Evolutionary conservation across 2,113 vertebrate genomes (phyloP), one percentile per base, ranked within the genome.

Genomic region (Bujurquina vittata): DNA sequence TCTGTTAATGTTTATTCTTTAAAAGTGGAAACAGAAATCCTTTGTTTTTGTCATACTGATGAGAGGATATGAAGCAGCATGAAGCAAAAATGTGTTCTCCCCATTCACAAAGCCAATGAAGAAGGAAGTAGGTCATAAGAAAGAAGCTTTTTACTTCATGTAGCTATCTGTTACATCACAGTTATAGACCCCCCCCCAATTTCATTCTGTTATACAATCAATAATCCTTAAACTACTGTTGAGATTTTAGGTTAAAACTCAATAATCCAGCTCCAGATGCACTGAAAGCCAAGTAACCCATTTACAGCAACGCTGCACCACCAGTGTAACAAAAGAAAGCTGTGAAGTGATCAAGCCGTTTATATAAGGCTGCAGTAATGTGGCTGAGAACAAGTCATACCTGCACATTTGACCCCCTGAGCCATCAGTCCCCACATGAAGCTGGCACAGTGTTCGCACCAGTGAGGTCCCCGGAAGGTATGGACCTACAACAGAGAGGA

Each of bases 351-450:
- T 74, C 7, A 52, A 54, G 4, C n/a, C 7, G 56, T 85, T 87
- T 87, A 89, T 76, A 61, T 81, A 78, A 84, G 37, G 55, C 9
- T 18, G 18, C 55, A 23, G 73, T 67, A 55, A 52, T 61, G 60
- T 3, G 5, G 35, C 18, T 43, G 14, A 35, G 63, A 82, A 73
- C 20, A 57, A 59, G 40, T 82, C 87, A 94, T 96, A 99, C 98
- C 98, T 97, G 98, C 95, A 95, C 98, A 99, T 95, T 99, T 99
- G 90, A 99, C 97, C 94, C 98, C 98, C 95, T 99, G 98, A 95
- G 98, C 98, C 92, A 99, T 98, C 84, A 99, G 96, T 84, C 98
- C 98, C 98, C 98, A 99, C 98, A 99, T 99, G 91, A 99, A 99
- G 94, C 97, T 99, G 95, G 98, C 98, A 87, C 98, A 99, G 95